Evolutionary conservation across 2,113 vertebrate genomes (phyloP).

Genomic region (Lagenorhynchus albirostris): DNA sequence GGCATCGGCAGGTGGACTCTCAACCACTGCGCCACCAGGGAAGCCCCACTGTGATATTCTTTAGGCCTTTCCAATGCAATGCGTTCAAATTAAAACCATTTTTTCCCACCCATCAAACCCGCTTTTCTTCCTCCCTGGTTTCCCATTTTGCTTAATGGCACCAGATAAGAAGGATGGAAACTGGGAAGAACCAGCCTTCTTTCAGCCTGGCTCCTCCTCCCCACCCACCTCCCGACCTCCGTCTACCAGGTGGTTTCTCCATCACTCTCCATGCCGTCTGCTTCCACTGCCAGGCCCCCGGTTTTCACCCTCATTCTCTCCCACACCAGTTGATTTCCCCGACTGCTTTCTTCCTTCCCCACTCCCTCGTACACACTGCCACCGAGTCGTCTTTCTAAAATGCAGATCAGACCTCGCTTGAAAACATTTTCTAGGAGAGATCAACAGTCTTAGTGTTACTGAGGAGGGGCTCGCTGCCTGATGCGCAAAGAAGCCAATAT

Average conservation of each 20-base stretch:
- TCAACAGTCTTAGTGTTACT: neutral
- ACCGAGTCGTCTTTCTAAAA: neutral
- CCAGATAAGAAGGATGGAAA: neutral
- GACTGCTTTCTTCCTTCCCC: neutral
- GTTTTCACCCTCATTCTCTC: neutral
- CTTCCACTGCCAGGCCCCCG: neutral
- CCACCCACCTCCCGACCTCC: neutral
- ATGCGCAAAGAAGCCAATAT: neutral
- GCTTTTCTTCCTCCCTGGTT: neutral
- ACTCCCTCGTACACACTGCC: neutral
- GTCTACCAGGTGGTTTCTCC: no score
- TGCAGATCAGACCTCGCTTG: neutral
- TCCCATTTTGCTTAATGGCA: neutral
- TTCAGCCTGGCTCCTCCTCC: fast-evolving
- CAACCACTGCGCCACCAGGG: no score
- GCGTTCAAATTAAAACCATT: neutral
- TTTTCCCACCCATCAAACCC: neutral
- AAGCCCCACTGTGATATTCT: neutral
- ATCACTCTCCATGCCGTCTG: neutral
- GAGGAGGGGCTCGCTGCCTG: neutral
- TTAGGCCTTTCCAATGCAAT: neutral
- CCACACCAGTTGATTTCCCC: neutral
- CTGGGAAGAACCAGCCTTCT: neutral
- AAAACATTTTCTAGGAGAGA: neutral
- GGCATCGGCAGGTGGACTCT: no score